A percentile compares a stretch with the other conserved stretches of the same genome.
Conservation (phyloP, 2,113 vertebrate genomes). For the Bubo bubo region DNA sequence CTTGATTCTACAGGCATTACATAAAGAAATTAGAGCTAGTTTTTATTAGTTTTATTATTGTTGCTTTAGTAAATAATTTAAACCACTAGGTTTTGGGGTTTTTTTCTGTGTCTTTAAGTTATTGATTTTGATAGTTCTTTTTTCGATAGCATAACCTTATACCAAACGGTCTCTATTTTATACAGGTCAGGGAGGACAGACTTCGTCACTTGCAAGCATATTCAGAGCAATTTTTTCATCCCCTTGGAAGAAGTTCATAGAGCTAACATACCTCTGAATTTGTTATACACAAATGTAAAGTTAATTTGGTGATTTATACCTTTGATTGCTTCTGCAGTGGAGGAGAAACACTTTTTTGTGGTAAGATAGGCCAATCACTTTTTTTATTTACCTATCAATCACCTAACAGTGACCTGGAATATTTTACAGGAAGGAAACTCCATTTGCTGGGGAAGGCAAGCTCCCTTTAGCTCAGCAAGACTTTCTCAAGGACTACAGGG, state of each 20-base stretch:
- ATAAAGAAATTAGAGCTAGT: not conserved
- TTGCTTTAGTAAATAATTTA: not conserved
- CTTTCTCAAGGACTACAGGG: not conserved
- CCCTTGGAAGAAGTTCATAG: not conserved
- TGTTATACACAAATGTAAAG: not conserved
- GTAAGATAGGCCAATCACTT: no score
- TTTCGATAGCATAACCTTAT: not conserved
- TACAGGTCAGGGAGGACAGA: not conserved
- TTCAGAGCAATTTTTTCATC: not conserved
- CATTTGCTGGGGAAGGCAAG: not conserved
- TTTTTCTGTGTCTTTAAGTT: not conserved
- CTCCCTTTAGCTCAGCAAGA: not conserved
- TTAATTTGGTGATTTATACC: not conserved
- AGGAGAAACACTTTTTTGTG: not conserved
- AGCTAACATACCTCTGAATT: not conserved
- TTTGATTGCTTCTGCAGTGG: not conserved
- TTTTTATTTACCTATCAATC: not conserved
- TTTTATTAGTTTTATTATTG: not conserved
- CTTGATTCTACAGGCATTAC: not conserved
- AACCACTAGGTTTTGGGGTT: not conserved
- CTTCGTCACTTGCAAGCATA: not conserved
- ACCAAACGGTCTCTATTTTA: not conserved
- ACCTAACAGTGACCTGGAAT: not conserved
- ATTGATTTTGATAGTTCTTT: not conserved
- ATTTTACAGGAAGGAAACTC: not conserved